Percentiles rank a stretch among this genome's conserved stretches.
Conservation (phyloP, 1,140 invertebrate species). For the Hylaeus anthracinus region DNA sequence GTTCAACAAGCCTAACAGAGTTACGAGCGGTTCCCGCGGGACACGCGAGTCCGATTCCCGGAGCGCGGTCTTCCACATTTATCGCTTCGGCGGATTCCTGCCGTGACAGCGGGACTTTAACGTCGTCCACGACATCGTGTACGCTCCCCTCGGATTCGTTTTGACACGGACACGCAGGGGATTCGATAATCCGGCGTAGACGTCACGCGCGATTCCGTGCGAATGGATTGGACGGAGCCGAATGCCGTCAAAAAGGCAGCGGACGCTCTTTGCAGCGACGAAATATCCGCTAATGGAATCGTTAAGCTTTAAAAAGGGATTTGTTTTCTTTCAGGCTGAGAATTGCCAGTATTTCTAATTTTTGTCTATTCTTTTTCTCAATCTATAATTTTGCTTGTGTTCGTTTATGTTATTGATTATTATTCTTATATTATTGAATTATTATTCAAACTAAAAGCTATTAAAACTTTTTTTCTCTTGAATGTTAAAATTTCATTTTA, state of each 20-base stretch:
- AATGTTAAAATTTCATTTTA: too few species aligned
- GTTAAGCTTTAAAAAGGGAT: constrained; percentile 3
- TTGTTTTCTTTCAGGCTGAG: too few species aligned
- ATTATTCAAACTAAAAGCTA: too few species aligned
- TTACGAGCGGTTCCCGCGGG: constrained; percentile 47
- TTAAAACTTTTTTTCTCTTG: too few species aligned
- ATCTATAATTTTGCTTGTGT: too few species aligned
- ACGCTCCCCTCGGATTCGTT: constrained; percentile 43
- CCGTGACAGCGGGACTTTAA: constrained; percentile 48
- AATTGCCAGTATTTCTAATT: too few species aligned
- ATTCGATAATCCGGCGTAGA: constrained; percentile 43
- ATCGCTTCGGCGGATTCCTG: constrained; percentile 23
- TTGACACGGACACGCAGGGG: constrained; percentile 49
- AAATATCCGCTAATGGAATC: constrained; percentile 29
- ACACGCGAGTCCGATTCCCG: constrained; percentile 38
- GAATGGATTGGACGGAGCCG: not conserved
- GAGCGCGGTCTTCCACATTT: constrained; percentile 15
- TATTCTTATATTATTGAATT: too few species aligned
- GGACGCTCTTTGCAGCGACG: not conserved
- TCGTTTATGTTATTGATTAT: too few species aligned
- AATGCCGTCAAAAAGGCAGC: constrained; percentile 7
- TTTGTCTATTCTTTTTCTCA: too few species aligned
- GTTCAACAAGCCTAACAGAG: constrained; percentile 36
- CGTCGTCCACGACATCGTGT: constrained; percentile 19
- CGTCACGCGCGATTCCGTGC: constrained; percentile 27